These are phyloP conservation scores for Eueremaeus valkanovi DNA, from an alignment of 2,888 invertebrate species.

Conservation along the genomic window DNA sequence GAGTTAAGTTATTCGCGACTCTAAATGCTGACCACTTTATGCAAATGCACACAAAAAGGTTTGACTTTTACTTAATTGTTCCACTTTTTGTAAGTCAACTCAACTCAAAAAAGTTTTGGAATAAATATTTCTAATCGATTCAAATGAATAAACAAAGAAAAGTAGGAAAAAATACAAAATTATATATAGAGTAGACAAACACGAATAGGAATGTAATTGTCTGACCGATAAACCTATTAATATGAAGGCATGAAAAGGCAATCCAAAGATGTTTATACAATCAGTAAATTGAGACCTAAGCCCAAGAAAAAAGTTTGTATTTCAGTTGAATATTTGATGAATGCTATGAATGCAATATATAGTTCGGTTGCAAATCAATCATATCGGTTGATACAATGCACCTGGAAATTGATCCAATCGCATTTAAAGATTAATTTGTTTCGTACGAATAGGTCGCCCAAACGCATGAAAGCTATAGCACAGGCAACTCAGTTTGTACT, in stretches of 20 bases:
- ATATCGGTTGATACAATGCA: constrained; percentile 26
- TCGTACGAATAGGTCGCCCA: constrained; percentile 6
- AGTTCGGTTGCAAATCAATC: constrained; percentile 27
- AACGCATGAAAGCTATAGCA: neutral
- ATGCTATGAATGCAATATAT: constrained; percentile 5
- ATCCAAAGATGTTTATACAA: neutral
- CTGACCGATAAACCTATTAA: constrained; percentile 20
- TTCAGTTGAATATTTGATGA: constrained; percentile 11
- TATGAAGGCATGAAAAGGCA: neutral
- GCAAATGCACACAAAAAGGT: neutral
- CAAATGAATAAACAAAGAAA: too few relatives aligned
- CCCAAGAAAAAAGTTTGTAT: neutral
- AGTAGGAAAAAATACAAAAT: neutral
- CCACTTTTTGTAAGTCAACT: neutral
- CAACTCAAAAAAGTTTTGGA: too few relatives aligned
- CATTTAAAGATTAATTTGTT: constrained; percentile 24
- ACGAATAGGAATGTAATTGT: neutral
- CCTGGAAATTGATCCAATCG: constrained; percentile 28
- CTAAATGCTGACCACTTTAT: constrained; percentile 24
- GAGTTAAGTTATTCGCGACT: neutral
- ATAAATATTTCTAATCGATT: too few relatives aligned
- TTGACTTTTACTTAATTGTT: constrained; percentile 6
- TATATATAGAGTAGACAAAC: neutral
- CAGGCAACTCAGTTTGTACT: neutral
- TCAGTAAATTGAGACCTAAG: constrained; percentile 23